Evolutionary conservation across 2,888 invertebrate genomes (phyloP).

Genomic region (Calameuta idolon): DNA sequence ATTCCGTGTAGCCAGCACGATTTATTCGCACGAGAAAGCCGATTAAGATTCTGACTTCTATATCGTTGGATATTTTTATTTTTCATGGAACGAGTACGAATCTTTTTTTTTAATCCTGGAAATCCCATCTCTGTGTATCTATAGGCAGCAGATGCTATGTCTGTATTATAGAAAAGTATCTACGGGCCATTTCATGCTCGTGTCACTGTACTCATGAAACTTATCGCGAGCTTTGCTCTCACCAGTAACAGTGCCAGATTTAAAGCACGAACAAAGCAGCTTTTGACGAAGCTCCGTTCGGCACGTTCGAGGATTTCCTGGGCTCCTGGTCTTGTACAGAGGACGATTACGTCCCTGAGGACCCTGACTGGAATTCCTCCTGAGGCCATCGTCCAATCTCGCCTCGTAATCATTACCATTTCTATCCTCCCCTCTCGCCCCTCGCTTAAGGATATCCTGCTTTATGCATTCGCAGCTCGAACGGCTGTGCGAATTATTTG

Average conservation of each 20-base stretch:
- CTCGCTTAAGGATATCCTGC: neutral
- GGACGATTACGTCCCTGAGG: neutral
- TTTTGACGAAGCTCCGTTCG: neutral
- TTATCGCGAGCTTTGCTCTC: neutral
- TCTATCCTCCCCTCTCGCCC: neutral
- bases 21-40: neutral
- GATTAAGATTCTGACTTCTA: neutral
- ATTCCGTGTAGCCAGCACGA: neutral
- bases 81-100: neutral
- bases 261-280: neutral
- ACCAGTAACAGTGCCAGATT: neutral
- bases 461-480: neutral
- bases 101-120: neutral
- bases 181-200: neutral
- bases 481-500: neutral
- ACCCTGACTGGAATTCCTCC: neutral
- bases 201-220: neutral
- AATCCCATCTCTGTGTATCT: neutral
- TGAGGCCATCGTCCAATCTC: neutral
- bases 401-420: neutral
- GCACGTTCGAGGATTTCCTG: neutral
- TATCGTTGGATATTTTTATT: neutral
- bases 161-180: neutral
- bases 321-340: neutral
- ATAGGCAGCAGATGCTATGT: neutral